phyloP scores from a whole-genome alignment of 2,888 invertebrate species.

The Drosophila nr. perissopoda region DNA sequence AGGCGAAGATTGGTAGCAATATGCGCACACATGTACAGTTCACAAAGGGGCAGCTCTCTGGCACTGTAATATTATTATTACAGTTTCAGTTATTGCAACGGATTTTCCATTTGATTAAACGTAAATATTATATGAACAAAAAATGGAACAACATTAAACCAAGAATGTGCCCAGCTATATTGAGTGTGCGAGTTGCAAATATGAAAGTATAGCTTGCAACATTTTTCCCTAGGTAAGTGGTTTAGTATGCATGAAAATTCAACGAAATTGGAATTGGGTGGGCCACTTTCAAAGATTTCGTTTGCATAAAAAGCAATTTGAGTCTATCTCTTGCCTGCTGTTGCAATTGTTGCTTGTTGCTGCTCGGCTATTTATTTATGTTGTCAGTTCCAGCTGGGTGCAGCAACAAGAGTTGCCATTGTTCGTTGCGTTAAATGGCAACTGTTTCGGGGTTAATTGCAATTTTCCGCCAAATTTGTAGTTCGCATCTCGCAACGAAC shows the following conservation, averaged over 20 bases:
- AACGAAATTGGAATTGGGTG: neutral
- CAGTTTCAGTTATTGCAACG: conserved; percentile 71
- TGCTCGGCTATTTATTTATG: conserved; percentile 2
- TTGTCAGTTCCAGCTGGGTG: conserved; percentile 7
- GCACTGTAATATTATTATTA: conserved; percentile 55
- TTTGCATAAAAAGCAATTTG: conserved; percentile 13
- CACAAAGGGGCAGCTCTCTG: conserved; percentile 23
- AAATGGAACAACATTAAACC: conserved; percentile 8
- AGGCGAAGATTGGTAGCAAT: conserved; percentile 12
- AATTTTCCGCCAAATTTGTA: conserved; percentile 60
- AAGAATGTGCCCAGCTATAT: conserved; percentile 2
- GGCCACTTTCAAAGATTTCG: neutral
- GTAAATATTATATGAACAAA: conserved; percentile 73
- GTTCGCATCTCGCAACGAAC: conserved; percentile 3
- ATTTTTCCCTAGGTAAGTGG: neutral
- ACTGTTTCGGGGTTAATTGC: conserved; percentile 57
- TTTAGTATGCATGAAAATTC: conserved; percentile 10
- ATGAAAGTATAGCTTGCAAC: neutral
- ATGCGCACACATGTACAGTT: conserved; percentile 15
- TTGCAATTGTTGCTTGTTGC: neutral
- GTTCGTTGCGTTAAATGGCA: conserved; percentile 4
- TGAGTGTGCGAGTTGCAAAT: neutral
- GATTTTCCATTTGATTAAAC: conserved; percentile 84
- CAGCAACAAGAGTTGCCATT: neutral
- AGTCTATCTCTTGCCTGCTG: neutral